phyloP scores from a whole-genome alignment of 2,113 vertebrate species.

The Chinchilla lanigera region DNA sequence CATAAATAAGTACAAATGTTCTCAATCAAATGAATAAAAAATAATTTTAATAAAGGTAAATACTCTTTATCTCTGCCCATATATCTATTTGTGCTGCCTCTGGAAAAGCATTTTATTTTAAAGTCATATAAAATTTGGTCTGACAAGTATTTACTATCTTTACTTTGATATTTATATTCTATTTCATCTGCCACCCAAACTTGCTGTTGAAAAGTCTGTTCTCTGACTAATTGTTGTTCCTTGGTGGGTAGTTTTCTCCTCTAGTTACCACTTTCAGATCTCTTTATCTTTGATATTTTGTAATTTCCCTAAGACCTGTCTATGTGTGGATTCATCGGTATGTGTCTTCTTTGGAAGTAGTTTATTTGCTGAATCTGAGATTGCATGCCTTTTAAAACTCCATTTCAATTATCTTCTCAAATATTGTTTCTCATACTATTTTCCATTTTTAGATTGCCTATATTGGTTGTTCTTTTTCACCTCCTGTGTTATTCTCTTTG shows the following conservation, averaged over 20 bases:
- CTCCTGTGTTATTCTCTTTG: not conserved
- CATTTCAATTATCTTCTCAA: not conserved
- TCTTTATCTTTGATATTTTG: not conserved
- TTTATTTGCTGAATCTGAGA: not conserved
- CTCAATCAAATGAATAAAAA: not conserved
- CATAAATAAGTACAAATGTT: not conserved
- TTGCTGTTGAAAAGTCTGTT: not conserved
- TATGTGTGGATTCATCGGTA: not conserved
- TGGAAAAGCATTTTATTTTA: constrained; percentile 22
- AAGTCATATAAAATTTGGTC: not conserved
- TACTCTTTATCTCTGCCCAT: not conserved
- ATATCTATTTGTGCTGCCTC: not conserved
- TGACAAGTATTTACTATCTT: not conserved
- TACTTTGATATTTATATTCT: not conserved
- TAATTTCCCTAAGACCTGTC: not conserved
- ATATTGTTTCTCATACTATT: not conserved
- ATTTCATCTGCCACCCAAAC: not conserved
- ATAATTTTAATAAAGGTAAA: not conserved
- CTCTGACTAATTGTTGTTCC: not conserved
- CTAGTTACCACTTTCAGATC: not conserved
- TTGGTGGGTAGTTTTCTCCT: not conserved
- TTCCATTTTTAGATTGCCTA: not conserved
- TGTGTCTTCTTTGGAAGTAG: not conserved
- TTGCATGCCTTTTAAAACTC: not conserved
- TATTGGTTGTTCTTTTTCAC: not conserved